A percentile compares a stretch with the other conserved stretches of the same genome.
Evolutionary conservation across 2,888 invertebrate genomes (phyloP).

Genomic region (Limnephilus lunatus): DNA sequence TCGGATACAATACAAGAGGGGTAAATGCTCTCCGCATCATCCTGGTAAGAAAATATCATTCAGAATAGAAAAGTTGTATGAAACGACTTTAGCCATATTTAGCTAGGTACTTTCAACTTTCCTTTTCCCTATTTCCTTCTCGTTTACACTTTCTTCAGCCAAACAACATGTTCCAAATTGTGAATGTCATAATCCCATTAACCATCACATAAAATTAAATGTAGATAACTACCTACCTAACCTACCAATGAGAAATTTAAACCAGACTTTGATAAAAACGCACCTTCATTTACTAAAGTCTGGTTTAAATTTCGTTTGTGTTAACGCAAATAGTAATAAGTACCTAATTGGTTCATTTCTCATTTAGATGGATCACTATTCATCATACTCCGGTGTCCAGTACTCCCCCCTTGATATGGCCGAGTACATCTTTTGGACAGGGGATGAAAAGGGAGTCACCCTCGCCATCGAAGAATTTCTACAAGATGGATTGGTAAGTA

Average conservation of each 20-base stretch:
- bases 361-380: slow-evolving; percentile 77
- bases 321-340: background rate
- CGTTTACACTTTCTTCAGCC: too few relatives aligned
- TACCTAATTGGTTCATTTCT: slow-evolving; percentile 59
- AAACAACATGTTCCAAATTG: too few relatives aligned
- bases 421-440: slow-evolving; percentile 89
- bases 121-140: background rate
- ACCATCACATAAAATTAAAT: too few relatives aligned
- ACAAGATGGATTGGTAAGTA: slow-evolving; percentile 84
- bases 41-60: background rate
- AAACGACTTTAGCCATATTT: background rate
- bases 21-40: too few relatives aligned
- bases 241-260: too few relatives aligned
- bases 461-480: slow-evolving; percentile 87
- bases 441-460: slow-evolving; percentile 87
- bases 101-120: background rate
- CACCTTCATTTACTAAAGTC: background rate
- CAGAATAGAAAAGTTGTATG: background rate
- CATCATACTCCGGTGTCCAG: slow-evolving; percentile 79
- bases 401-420: slow-evolving; percentile 89
- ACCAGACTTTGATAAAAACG: too few relatives aligned
- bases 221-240: too few relatives aligned
- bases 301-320: too few relatives aligned
- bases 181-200: too few relatives aligned
- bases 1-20: too few relatives aligned